These are phyloP conservation scores for Centropus bengalensis DNA, from an alignment of 2,113 vertebrate species.

Conservation along the genomic window DNA sequence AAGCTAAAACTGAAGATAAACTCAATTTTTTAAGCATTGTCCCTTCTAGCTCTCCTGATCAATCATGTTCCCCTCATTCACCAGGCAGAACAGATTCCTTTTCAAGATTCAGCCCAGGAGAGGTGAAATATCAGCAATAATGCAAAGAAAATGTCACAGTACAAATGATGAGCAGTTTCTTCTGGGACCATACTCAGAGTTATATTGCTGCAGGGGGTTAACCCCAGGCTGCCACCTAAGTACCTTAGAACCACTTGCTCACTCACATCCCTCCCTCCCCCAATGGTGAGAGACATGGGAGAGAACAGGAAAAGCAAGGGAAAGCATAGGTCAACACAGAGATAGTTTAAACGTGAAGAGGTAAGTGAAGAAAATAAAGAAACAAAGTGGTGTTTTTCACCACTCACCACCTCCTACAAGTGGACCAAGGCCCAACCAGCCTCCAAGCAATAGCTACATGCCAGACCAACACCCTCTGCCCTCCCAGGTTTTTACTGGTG, in stretches of 20 bases:
- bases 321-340: neutral
- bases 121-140: neutral
- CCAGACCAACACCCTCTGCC: neutral
- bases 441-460: neutral
- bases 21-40: neutral
- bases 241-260: neutral
- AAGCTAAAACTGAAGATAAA: neutral
- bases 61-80: neutral
- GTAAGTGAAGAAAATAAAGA: neutral
- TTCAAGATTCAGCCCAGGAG: neutral
- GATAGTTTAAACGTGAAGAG: neutral
- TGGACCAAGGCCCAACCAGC: neutral
- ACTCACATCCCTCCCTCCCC: neutral
- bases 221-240: neutral
- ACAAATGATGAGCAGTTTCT: fast-evolving
- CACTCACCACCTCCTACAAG: neutral
- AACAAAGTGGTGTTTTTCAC: neutral
- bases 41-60: neutral
- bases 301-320: neutral
- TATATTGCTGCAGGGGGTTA: neutral
- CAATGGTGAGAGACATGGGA: neutral
- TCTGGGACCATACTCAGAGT: neutral
- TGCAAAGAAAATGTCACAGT: neutral
- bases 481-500: neutral
- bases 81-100: neutral